Evolutionary conservation across 2,797 vertebrate genomes (phyloP), one percentile per base, ranked within the genome.

Genomic region (Malacoctenus gilli): DNA sequence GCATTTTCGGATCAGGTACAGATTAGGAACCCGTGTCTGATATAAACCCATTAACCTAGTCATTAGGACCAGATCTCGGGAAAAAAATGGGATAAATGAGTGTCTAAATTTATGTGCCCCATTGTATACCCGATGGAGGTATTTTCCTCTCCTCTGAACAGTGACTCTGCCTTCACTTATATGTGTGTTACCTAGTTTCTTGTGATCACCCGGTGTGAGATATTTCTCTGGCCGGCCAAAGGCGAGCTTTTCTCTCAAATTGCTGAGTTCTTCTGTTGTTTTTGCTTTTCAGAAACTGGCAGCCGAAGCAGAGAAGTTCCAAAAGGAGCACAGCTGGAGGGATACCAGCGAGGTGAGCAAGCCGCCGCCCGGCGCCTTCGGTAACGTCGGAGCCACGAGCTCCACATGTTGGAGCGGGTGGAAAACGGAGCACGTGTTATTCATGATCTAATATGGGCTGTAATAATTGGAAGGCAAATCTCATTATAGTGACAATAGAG

Each of bases 261-360:
- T n/a, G n/a, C n/a, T n/a, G n/a, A n/a, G n/a, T 8, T 52, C 42
- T 32, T 51, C 34, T n/a, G n/a, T 82, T 78, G 18, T 82, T 32
- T 12, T 32, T 8, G n/a, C 23, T 10, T 32, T 32, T 32, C 30
- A 98, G 96, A 92, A 77, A 25, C 89, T 98, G 32, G 96, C 92
- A 12, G 52, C 63, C 41, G 88, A 91, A 70, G 96, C 96, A 6
- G 96, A 98, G 64, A 88, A 71, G 16, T 89, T 93, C 51, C 95
- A 98, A 77, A 90, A 86, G 60, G 85, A 90, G 0, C 95, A 98
- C 76, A 82, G 81, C 47, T 98, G 95, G 95, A 89, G 80, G 41
- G 92, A 93, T 21, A 89, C 94, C 54, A 92, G 92, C 47, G 91
- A 90, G 78, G 96, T 97, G 91, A 94, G 94, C 37, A 19, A 49